Percentiles rank a stretch among this genome's conserved stretches.
Conservation (phyloP, 2,888 invertebrate species). For the Lypha dubia region DNA sequence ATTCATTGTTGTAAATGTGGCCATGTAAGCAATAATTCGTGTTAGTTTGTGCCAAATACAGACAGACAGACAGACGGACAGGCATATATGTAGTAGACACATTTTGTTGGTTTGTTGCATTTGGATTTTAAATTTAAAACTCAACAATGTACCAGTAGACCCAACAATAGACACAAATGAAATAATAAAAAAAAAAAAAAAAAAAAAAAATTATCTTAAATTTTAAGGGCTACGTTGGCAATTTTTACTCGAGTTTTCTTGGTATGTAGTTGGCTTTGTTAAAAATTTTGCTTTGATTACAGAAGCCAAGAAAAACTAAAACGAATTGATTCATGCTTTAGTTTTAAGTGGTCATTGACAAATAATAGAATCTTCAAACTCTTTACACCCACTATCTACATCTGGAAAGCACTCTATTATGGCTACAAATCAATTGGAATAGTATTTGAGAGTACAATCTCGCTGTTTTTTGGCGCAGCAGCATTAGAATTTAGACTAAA, state of each 20-base stretch:
- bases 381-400: constrained; percentile 51
- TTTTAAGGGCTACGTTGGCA: constrained; percentile 53
- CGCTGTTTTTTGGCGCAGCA: constrained; percentile 26
- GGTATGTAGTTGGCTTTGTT: constrained; percentile 2
- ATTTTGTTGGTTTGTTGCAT: constrained; percentile 23
- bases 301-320: constrained; percentile 60
- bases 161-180: constrained; percentile 51
- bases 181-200: no score
- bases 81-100: no score
- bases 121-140: constrained; percentile 9
- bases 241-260: constrained; percentile 12
- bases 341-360: constrained; percentile 43
- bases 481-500: constrained; percentile 15
- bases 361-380: constrained; percentile 42
- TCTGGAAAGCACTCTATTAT: constrained; percentile 37
- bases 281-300: constrained; percentile 32
- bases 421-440: constrained; percentile 31
- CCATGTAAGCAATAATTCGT: constrained; percentile 64
- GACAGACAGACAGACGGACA: constrained; percentile 7
- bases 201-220: constrained; percentile 65
- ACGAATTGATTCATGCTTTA: constrained; percentile 65
- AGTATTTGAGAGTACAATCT: constrained; percentile 10
- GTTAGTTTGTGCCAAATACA: constrained; percentile 58
- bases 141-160: constrained; percentile 6
- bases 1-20: constrained; percentile 66